Evolutionary conservation across 2,797 vertebrate species (phyloP).

Genomic region (Carapus acus): DNA sequence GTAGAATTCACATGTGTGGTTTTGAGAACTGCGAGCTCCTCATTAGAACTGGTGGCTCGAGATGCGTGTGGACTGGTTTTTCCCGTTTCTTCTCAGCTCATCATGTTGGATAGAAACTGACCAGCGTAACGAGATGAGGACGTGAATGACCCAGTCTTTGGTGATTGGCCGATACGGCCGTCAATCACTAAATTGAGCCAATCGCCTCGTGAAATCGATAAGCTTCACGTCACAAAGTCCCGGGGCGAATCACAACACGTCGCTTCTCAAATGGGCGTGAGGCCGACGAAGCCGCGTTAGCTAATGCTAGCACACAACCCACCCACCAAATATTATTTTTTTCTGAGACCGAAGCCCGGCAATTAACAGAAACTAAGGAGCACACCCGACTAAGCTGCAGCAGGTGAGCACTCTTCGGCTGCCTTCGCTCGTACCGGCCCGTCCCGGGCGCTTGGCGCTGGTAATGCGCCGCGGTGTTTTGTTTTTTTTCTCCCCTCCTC

Average conservation of each 20-base stretch:
- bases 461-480: conserved; percentile 52
- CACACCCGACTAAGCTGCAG: conserved; percentile 42
- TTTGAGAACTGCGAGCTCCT: too few relatives aligned
- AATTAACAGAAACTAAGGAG: conserved; percentile 30
- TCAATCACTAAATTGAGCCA: conserved; percentile 29
- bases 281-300: conserved; percentile 28
- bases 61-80: too few relatives aligned
- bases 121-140: too few relatives aligned
- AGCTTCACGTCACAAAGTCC: not conserved
- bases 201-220: not conserved
- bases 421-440: not conserved
- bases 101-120: too few relatives aligned
- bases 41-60: too few relatives aligned
- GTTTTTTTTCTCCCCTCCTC: conserved; percentile 49
- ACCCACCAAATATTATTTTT: conserved; percentile 45
- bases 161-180: conserved; percentile 29
- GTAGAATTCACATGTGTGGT: too few relatives aligned
- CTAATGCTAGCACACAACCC: conserved; percentile 65
- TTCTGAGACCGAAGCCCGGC: conserved; percentile 51
- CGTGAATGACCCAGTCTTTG: too few relatives aligned
- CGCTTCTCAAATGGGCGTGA: conserved; percentile 48
- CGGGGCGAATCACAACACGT: conserved; percentile 43
- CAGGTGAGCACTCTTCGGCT: conserved; percentile 57
- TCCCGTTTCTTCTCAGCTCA: too few relatives aligned
- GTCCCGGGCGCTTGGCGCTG: rapidly evolving